These are phyloP conservation scores for Oligia strigilis DNA, from an alignment of 2,888 invertebrate species.

Conservation along the genomic window DNA sequence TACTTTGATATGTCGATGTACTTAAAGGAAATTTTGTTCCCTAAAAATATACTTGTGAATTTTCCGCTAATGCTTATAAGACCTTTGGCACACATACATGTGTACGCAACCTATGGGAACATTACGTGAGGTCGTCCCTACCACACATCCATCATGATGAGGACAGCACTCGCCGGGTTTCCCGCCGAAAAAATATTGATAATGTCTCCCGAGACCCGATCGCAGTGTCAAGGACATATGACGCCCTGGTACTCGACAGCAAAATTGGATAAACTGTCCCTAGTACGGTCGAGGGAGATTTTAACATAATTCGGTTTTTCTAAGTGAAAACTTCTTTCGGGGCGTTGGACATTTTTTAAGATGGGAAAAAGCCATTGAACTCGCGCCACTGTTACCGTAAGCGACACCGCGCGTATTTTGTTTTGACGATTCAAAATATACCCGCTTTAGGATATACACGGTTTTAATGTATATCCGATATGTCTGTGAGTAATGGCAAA, in stretches of 20 bases:
- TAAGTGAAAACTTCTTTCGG: too few relatives aligned
- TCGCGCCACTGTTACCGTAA: too few relatives aligned
- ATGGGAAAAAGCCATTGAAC: too few relatives aligned
- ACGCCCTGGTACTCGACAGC: constrained; percentile 50
- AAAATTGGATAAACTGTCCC: constrained; percentile 58
- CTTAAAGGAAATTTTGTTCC: background rate
- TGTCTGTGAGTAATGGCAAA: too few relatives aligned
- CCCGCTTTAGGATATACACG: too few relatives aligned
- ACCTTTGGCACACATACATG: constrained; percentile 18
- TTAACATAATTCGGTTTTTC: background rate
- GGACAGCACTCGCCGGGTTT: constrained; percentile 50
- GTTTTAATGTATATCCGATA: too few relatives aligned
- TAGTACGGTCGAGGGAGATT: constrained; percentile 11
- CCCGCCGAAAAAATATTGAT: constrained; percentile 64
- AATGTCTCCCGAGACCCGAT: constrained; percentile 61
- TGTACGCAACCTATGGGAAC: constrained; percentile 28
- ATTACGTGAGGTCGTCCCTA: constrained; percentile 46
- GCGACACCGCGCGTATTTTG: too few relatives aligned
- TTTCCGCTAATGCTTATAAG: background rate
- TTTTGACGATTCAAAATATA: too few relatives aligned
- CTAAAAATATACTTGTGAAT: constrained; percentile 6
- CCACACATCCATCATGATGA: constrained; percentile 64
- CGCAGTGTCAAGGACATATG: constrained; percentile 62
- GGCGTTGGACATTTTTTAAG: too few relatives aligned
- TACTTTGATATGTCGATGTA: background rate